A percentile compares a stretch with the other conserved stretches of the same genome.
These are phyloP conservation scores for Bradysia coprophila DNA, from an alignment of 1,140 invertebrate species.

Conservation along the genomic window DNA sequence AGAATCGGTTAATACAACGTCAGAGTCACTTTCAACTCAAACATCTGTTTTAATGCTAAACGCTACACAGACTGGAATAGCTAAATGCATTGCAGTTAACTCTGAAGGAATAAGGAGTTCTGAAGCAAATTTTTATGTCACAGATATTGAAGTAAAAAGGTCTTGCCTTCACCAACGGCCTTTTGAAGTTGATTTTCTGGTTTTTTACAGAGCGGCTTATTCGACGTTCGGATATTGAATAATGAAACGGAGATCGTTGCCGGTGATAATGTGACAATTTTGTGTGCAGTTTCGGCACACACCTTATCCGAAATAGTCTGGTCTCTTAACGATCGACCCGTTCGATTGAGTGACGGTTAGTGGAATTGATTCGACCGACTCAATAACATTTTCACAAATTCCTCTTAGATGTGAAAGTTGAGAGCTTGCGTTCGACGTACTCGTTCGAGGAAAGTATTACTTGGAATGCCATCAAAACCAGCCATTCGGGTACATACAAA, in stretches of 20 bases:
- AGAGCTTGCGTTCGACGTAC: conserved; percentile 9
- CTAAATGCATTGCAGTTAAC: conserved; percentile 19
- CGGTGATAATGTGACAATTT: conserved; percentile 29
- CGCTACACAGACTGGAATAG: conserved; percentile 16
- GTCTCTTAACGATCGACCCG: conserved; percentile 12
- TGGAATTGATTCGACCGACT: no score
- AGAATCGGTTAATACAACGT: not conserved
- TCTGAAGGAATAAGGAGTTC: conserved; percentile 6
- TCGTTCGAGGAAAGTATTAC: conserved; percentile 13
- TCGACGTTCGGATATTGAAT: conserved; percentile 10
- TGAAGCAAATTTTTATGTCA: conserved; percentile 12
- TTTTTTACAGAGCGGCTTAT: conserved; percentile 11
- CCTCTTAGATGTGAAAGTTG: no score
- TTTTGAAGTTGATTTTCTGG: no score
- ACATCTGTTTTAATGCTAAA: conserved; percentile 10
- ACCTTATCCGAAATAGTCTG: conserved; percentile 27
- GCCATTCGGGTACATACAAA: conserved; percentile 14
- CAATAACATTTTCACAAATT: no score
- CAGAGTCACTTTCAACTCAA: not conserved
- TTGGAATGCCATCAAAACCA: conserved; percentile 10
- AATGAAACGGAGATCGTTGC: conserved; percentile 20
- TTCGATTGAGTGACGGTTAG: conserved; percentile 6
- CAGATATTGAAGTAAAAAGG: conserved; percentile 10
- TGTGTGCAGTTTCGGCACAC: conserved; percentile 32
- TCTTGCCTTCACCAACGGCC: no score